phyloP scores from a whole-genome alignment of 2,888 invertebrate species.

The Andrena bucephala region DNA sequence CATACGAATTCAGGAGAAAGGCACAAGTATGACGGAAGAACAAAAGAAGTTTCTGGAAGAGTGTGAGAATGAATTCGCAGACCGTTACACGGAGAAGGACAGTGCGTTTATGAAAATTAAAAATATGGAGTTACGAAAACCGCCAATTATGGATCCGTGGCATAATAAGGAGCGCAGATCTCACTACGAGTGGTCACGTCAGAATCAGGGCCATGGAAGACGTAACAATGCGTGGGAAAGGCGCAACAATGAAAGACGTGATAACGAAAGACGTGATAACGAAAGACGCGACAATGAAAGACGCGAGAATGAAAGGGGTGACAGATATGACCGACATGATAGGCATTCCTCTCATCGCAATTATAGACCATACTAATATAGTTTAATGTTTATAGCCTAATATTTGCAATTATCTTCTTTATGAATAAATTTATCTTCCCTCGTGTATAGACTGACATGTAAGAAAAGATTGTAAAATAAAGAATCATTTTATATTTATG shows the following conservation, averaged over 20 bases:
- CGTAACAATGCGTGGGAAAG: slow-evolving; percentile 68
- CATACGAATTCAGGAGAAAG: not conserved
- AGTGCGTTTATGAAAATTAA: slow-evolving; percentile 86
- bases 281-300: slow-evolving; percentile 55
- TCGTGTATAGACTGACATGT: slow-evolving; percentile 4
- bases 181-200: slow-evolving; percentile 68
- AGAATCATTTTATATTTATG: not conserved
- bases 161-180: slow-evolving; percentile 73
- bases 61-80: slow-evolving; percentile 88
- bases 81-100: slow-evolving; percentile 88
- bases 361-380: slow-evolving; percentile 60
- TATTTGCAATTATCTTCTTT: slow-evolving; percentile 6
- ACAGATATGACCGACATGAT: slow-evolving; percentile 63
- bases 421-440: slow-evolving; percentile 9
- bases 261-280: slow-evolving; percentile 37
- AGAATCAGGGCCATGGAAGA: slow-evolving; percentile 68
- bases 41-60: slow-evolving; percentile 87
- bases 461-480: slow-evolving; percentile 17
- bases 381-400: too few relatives aligned
- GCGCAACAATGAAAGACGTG: slow-evolving; percentile 65
- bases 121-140: slow-evolving; percentile 84
- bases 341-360: slow-evolving; percentile 59
- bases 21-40: slow-evolving; percentile 87
- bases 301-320: slow-evolving; percentile 39
- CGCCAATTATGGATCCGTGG: slow-evolving; percentile 89